Evolutionary conservation across 2,797 vertebrate species (phyloP).

Genomic region (Aselliscus stoliczkanus): DNA sequence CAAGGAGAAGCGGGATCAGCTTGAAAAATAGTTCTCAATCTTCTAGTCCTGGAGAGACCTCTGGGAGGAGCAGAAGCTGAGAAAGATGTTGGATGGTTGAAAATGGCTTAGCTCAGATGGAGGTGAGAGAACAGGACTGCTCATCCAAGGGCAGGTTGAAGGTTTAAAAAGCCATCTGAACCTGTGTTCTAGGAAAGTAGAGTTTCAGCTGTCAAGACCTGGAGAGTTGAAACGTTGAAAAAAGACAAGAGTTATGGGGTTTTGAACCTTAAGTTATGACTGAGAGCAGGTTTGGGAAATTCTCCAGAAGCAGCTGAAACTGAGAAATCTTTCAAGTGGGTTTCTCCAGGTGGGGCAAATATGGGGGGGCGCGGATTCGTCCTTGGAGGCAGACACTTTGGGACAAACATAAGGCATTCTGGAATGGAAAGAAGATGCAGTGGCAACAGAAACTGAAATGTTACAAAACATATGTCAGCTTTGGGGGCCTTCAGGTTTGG

Average conservation of each 20-base stretch:
- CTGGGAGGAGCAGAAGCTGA: background rate
- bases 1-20: background rate
- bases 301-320: background rate
- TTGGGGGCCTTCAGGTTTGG: background rate
- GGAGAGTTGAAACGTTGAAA: background rate
- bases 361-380: background rate
- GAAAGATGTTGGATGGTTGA: background rate
- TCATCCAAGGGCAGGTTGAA: background rate
- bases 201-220: background rate
- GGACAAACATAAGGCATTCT: background rate
- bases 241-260: background rate
- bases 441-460: background rate
- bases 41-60: background rate
- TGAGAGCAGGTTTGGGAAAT: background rate
- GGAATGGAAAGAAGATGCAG: background rate
- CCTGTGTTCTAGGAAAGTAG: background rate
- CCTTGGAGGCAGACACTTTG: background rate
- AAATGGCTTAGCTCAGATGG: background rate
- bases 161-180: background rate
- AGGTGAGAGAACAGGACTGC: background rate
- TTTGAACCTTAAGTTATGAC: background rate
- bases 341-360: conserved; percentile 8
- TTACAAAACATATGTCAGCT: background rate
- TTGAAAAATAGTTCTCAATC: background rate
- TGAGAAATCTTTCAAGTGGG: background rate